Conservation (phyloP, 2,888 invertebrate species). For the Tridacna crocea region DNA sequence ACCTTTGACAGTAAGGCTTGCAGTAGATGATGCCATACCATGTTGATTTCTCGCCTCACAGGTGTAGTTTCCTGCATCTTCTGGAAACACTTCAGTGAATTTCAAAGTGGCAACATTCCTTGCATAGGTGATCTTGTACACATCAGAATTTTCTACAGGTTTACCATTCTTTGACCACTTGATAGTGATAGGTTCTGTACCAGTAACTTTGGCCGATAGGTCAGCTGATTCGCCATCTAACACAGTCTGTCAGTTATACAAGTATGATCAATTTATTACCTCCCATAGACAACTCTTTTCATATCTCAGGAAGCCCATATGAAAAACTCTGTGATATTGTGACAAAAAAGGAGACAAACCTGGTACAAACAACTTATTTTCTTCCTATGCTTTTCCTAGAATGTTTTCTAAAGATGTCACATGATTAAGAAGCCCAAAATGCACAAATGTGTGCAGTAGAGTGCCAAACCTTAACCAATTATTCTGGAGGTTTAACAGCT, state of each 20-base stretch:
- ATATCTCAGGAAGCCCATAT: not conserved
- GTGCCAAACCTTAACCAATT: no score
- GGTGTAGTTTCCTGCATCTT: constrained; percentile 92
- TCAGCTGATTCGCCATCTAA: constrained; percentile 80
- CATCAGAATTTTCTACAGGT: constrained; percentile 91
- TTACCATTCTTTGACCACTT: constrained; percentile 86
- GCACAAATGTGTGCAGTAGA: no score
- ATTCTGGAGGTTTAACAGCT: no score
- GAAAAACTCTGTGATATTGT: no score
- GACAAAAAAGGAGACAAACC: no score
- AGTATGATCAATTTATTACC: no score
- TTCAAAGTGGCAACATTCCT: constrained; percentile 87
- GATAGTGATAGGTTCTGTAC: constrained; percentile 80
- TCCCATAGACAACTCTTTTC: not conserved
- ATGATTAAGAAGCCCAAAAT: no score
- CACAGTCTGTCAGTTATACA: constrained; percentile 62
- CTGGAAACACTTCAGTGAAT: constrained; percentile 90
- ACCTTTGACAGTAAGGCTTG: constrained; percentile 81
- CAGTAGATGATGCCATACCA: constrained; percentile 76
- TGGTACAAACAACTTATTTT: no score
- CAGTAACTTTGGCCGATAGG: constrained; percentile 78
- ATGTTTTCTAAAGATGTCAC: no score
- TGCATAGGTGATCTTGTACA: constrained; percentile 88
- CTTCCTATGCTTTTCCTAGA: not conserved
- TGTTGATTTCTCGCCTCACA: constrained; percentile 86